Evolutionary conservation across 2,888 invertebrate species (phyloP).

Genomic region (Pristionchus exspectatus): DNA sequence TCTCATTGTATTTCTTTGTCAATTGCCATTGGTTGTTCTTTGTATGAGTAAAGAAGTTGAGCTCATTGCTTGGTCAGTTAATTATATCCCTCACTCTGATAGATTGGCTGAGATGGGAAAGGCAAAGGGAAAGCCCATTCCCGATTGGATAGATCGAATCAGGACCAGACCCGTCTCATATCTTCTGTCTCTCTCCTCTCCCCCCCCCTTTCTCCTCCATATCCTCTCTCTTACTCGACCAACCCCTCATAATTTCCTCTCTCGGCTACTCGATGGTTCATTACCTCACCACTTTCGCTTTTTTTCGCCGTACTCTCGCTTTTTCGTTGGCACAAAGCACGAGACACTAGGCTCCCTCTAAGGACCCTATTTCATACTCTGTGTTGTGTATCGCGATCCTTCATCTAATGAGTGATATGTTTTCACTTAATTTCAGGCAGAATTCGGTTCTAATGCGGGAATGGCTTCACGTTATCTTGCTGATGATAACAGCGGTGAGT

Average conservation of each 20-base stretch:
- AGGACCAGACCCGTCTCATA: constrained; percentile 25
- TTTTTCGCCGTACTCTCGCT: background rate
- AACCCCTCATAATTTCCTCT: constrained; percentile 41
- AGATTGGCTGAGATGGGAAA: constrained; percentile 24
- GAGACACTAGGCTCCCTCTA: background rate
- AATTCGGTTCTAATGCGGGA: constrained; percentile 31
- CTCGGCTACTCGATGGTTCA: background rate
- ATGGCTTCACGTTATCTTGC: constrained; percentile 14
- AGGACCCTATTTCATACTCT: background rate
- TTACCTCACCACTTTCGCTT: constrained; percentile 5
- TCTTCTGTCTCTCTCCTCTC: constrained; percentile 6
- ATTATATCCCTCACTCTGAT: constrained; percentile 30
- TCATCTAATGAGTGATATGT: background rate
- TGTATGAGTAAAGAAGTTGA: background rate
- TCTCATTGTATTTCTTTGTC: background rate
- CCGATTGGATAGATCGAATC: constrained; percentile 50
- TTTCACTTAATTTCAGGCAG: background rate
- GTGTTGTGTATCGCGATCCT: background rate
- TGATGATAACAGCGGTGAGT: constrained; percentile 41
- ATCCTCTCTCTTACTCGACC: constrained; percentile 35
- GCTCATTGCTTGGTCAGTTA: constrained; percentile 30
- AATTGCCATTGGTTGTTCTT: background rate
- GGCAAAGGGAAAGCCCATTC: constrained; percentile 39
- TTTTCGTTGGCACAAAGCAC: background rate
- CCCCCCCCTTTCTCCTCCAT: background rate